These are phyloP conservation scores for Formica aserva DNA, from an alignment of 2,888 invertebrate genomes.

Conservation along the genomic window DNA sequence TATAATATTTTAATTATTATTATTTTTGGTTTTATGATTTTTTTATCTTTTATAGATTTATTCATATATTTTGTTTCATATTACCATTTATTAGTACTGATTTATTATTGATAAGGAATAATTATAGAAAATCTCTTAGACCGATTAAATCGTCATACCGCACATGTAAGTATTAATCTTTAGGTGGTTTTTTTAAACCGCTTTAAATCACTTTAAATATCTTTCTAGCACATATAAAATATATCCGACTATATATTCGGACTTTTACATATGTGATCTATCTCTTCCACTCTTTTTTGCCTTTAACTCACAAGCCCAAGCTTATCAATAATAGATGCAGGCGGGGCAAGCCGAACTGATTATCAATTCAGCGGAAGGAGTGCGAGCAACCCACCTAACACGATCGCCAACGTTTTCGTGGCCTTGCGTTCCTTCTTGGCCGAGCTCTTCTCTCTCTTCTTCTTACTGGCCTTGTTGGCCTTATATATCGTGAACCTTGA, in stretches of 20 bases:
- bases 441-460: slow-evolving; percentile 97
- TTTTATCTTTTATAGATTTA: background rate
- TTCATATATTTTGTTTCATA: background rate
- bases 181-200: slow-evolving; percentile 17
- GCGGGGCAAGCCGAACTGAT: background rate
- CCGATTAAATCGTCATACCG: background rate
- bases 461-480: slow-evolving; percentile 97
- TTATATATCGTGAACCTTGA: slow-evolving; percentile 96
- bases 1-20: background rate
- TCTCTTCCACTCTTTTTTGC: background rate
- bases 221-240: background rate
- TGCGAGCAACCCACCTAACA: slow-evolving; percentile 91
- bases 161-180: slow-evolving; percentile 2
- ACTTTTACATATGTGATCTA: background rate
- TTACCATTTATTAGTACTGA: background rate
- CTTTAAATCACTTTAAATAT: background rate
- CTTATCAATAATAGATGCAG: slow-evolving; percentile 29
- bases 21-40: background rate
- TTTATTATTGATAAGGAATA: slow-evolving; percentile 1
- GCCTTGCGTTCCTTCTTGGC: slow-evolving; percentile 98
- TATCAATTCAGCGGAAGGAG: slow-evolving; percentile 26
- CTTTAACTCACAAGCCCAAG: background rate
- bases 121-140: background rate
- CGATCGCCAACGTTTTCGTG: slow-evolving; percentile 99
- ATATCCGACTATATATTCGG: background rate